phyloP scores from a whole-genome alignment of 2,888 invertebrate genomes.

The Saturnia pavonia region DNA sequence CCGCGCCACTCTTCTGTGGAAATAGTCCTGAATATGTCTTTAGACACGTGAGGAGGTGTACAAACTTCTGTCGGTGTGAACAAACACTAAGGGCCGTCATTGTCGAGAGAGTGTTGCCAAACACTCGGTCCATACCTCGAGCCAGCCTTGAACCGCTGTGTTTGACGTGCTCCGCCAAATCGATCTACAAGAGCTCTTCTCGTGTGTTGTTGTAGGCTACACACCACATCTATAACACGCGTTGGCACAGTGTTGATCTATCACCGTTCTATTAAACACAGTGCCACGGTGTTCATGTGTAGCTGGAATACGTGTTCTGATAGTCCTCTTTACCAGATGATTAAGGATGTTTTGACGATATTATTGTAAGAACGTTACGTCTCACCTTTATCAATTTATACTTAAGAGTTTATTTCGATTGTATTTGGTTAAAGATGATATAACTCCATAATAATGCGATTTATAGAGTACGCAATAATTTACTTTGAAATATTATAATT shows the following conservation, averaged over 20 bases:
- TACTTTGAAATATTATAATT: too few relatives aligned
- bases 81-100: conserved; percentile 54
- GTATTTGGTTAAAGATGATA: background rate
- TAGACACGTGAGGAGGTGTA: conserved; percentile 47
- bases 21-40: conserved; percentile 52
- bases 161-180: conserved; percentile 60
- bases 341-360: conserved; percentile 51
- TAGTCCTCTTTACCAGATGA: conserved; percentile 37
- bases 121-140: conserved; percentile 50
- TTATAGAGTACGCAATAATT: background rate
- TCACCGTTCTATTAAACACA: conserved; percentile 1
- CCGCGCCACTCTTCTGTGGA: conserved; percentile 27
- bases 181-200: conserved; percentile 55
- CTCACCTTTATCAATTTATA: conserved; percentile 37
- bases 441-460: background rate
- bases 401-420: conserved; percentile 42
- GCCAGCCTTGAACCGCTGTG: conserved; percentile 54
- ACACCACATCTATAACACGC: conserved; percentile 32
- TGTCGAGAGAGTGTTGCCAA: conserved; percentile 61
- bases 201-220: conserved; percentile 34
- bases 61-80: conserved; percentile 48
- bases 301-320: conserved; percentile 36
- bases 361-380: conserved; percentile 42
- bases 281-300: conserved; percentile 31
- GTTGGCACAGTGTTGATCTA: conserved; percentile 7